These are phyloP conservation scores for Lithodes maja DNA, from an alignment of 2,888 invertebrate genomes.

Conservation along the genomic window DNA sequence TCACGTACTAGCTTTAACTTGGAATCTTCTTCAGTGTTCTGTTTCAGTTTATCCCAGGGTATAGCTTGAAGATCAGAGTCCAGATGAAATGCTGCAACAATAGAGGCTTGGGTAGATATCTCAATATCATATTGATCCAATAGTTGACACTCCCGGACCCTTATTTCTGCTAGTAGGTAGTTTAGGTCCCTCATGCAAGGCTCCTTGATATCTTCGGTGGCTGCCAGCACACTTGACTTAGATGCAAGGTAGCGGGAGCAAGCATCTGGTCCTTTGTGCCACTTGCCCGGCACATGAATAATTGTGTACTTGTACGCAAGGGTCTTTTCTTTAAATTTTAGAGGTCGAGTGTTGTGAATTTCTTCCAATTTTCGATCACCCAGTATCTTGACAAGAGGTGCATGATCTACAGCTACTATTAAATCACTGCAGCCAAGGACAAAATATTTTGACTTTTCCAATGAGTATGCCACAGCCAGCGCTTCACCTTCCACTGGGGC, in stretches of 20 bases:
- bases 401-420: constrained; percentile 32
- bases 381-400: constrained; percentile 38
- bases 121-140: background rate
- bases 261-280: constrained; percentile 17
- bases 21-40: background rate
- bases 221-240: background rate
- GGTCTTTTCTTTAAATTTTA: constrained; percentile 26
- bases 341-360: constrained; percentile 15
- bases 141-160: background rate
- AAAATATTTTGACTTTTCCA: constrained; percentile 32
- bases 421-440: constrained; percentile 40
- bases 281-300: constrained; percentile 6
- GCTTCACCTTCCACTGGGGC: constrained; percentile 47
- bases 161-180: background rate
- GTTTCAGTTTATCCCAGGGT: background rate
- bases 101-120: background rate
- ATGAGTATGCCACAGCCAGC: constrained; percentile 19
- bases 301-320: constrained; percentile 31
- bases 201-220: background rate
- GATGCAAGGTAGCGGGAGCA: background rate
- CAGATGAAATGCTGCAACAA: background rate
- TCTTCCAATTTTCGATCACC: background rate
- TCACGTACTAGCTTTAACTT: background rate
- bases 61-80: background rate
- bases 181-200: background rate